A percentile compares a stretch with the other conserved stretches of the same genome.
Conservation (phyloP, 2,797 vertebrate genomes). For the Sebastes hubbsi region DNA sequence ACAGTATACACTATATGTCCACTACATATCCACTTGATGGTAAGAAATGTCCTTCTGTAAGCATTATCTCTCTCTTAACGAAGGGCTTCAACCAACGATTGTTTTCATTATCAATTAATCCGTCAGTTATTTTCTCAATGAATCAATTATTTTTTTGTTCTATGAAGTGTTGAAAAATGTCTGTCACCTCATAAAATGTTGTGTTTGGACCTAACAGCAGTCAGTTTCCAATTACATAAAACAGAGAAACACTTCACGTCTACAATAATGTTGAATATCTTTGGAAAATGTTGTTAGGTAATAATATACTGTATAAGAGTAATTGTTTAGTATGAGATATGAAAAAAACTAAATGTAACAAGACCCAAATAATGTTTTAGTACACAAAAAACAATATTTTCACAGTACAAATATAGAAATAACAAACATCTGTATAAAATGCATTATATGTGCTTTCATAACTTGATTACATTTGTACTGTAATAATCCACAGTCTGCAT, state of each 20-base stretch:
- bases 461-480: neutral
- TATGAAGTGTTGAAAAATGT: neutral
- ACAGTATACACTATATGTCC: too few relatives aligned
- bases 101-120: too few relatives aligned
- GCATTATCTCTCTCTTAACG: neutral
- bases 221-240: neutral
- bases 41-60: neutral
- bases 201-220: neutral
- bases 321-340: neutral
- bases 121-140: neutral
- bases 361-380: neutral
- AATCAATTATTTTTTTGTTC: neutral
- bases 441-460: neutral
- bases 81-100: too few relatives aligned
- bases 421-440: neutral
- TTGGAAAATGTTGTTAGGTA: neutral
- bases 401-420: neutral
- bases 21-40: neutral
- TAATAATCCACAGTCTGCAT: neutral
- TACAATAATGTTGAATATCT: neutral
- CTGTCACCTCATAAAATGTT: neutral
- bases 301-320: neutral
- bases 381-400: neutral
- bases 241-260: neutral
- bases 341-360: neutral